Evolutionary conservation across 2,888 invertebrate genomes (phyloP).

Genomic region (Stenolophus ochropezus): DNA sequence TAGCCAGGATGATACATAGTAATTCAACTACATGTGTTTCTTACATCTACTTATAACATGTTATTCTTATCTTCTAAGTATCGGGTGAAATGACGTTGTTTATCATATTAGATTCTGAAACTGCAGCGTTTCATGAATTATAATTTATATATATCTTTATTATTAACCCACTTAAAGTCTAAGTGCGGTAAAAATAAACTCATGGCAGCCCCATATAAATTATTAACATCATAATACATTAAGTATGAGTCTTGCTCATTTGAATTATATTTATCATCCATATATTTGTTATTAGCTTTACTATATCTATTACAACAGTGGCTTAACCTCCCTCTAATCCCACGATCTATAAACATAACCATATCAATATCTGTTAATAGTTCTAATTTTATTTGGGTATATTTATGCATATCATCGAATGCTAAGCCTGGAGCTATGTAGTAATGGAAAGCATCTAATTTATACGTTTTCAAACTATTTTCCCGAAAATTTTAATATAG

Average conservation of each 20-base stretch:
- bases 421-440: constrained; percentile 68
- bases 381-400: constrained; percentile 66
- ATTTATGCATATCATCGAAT: constrained; percentile 69
- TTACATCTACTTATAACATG: too few species aligned
- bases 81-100: too few species aligned
- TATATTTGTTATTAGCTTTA: constrained; percentile 69
- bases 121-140: too few species aligned
- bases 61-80: too few species aligned
- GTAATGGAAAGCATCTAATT: constrained; percentile 68
- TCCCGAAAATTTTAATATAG: constrained; percentile 67
- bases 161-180: too few species aligned
- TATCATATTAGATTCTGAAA: too few species aligned
- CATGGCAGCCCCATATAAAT: constrained; percentile 65
- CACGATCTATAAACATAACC: constrained; percentile 66
- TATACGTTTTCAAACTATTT: constrained; percentile 63
- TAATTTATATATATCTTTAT: too few species aligned
- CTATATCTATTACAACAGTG: constrained; percentile 66
- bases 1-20: too few species aligned
- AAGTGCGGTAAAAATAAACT: constrained; percentile 65
- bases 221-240: constrained; percentile 67
- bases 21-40: too few species aligned
- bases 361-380: constrained; percentile 68
- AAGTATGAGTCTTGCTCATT: constrained; percentile 63
- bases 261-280: constrained; percentile 65
- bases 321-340: constrained; percentile 67